Evolutionary conservation across 2,888 invertebrate species (phyloP).

Genomic region (Aleiodes alternator): DNA sequence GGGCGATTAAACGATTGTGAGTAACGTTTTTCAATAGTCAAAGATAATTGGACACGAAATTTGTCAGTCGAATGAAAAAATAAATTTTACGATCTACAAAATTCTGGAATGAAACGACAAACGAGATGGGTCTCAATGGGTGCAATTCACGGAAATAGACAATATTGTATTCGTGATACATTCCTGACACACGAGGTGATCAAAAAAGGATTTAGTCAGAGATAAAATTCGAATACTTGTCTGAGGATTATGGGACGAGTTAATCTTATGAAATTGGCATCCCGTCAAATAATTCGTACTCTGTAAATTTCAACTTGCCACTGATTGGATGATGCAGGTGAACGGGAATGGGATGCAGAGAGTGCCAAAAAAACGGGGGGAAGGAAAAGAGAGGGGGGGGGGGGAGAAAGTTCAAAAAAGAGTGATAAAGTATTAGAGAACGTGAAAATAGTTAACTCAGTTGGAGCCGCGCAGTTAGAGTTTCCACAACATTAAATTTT

Average conservation of each 20-base stretch:
- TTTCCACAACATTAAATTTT: conserved; percentile 33
- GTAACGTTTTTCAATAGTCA: no score
- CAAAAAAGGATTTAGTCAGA: neutral
- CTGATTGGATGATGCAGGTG: conserved; percentile 3
- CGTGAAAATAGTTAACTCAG: conserved; percentile 7
- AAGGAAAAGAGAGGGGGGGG: no score
- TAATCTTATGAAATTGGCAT: neutral
- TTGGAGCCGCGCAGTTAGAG: neutral
- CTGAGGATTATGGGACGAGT: neutral
- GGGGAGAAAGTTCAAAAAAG: neutral
- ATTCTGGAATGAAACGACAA: no score
- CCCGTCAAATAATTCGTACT: conserved; percentile 1
- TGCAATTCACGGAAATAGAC: no score
- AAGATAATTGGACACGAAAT: no score
- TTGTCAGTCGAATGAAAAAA: no score
- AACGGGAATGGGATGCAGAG: neutral
- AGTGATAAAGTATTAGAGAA: neutral
- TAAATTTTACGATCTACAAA: no score
- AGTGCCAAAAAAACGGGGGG: neutral
- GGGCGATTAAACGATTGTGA: no score
- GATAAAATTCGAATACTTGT: neutral
- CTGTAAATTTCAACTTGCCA: neutral
- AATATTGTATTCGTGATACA: neutral
- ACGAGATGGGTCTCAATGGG: no score
- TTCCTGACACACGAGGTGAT: neutral